A percentile compares a stretch with the other conserved stretches of the same genome.
Evolutionary conservation across 2,113 vertebrate species (phyloP).

Genomic region (Spheniscus mendiculus): DNA sequence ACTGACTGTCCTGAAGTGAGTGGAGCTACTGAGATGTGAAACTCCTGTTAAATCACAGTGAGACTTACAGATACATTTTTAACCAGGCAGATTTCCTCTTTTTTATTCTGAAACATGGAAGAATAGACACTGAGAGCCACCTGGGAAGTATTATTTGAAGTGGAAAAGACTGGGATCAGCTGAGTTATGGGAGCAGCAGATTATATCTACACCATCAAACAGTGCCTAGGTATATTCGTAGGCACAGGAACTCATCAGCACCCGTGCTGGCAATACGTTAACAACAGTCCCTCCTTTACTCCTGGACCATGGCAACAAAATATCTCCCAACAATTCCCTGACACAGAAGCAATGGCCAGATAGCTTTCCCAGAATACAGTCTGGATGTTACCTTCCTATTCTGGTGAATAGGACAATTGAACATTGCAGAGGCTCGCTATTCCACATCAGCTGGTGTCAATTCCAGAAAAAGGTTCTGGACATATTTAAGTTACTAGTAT

Average conservation of each 20-base stretch:
- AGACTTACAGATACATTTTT: background rate
- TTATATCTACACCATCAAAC: background rate
- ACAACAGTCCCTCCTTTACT: background rate
- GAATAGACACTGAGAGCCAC: background rate
- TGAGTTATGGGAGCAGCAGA: background rate
- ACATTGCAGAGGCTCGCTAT: background rate
- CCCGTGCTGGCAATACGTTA: fast-evolving
- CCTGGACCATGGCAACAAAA: background rate
- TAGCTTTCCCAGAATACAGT: background rate
- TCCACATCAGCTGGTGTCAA: fast-evolving
- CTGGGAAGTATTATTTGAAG: background rate
- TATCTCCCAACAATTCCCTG: background rate
- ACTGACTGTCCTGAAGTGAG: background rate
- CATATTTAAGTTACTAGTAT: background rate
- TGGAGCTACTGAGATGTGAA: background rate
- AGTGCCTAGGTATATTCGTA: background rate
- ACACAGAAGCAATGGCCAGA: background rate
- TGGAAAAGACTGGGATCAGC: background rate
- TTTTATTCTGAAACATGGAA: background rate
- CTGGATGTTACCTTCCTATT: background rate
- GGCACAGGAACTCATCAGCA: background rate
- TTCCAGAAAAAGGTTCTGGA: background rate
- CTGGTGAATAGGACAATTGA: background rate
- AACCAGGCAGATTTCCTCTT: background rate
- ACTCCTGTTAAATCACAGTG: background rate